phyloP scores from a whole-genome alignment of 2,113 vertebrate species.

The Poeciliopsis turrubarensis region DNA sequence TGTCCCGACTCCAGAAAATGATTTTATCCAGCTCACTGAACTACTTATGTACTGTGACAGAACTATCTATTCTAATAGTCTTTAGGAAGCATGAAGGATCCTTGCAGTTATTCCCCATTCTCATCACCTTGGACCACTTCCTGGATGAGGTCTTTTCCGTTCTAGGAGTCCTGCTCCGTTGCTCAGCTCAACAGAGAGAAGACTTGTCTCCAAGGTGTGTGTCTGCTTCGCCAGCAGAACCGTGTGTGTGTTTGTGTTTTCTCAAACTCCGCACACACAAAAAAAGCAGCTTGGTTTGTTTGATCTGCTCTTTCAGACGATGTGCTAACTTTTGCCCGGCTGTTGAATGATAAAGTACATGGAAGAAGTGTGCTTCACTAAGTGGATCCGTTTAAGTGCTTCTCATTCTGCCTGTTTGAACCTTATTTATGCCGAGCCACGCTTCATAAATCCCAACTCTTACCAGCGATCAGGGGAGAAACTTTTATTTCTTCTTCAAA shows the following conservation, averaged over 20 bases:
- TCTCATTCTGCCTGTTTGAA: constrained; percentile 55
- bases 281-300: constrained; percentile 28
- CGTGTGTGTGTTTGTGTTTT: constrained; percentile 28
- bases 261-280: constrained; percentile 22
- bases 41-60: constrained; percentile 56
- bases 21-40: constrained; percentile 63
- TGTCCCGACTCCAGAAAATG: constrained; percentile 58
- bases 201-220: constrained; percentile 50
- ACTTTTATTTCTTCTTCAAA: constrained; percentile 67
- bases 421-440: constrained; percentile 82
- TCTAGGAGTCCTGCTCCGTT: constrained; percentile 6
- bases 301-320: constrained; percentile 39
- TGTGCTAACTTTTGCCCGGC: constrained; percentile 18
- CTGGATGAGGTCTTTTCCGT: constrained; percentile 37
- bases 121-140: constrained; percentile 64
- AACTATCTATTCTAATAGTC: constrained; percentile 67
- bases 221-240: constrained; percentile 9
- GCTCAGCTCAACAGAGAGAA: constrained; percentile 17
- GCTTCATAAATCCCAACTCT: constrained; percentile 82
- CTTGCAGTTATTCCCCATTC: constrained; percentile 32
- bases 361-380: constrained; percentile 81
- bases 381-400: constrained; percentile 74
- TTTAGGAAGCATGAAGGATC: constrained; percentile 44
- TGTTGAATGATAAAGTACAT: constrained; percentile 53
- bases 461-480: constrained; percentile 81